Evolutionary conservation across 2,888 invertebrate species (phyloP).

Genomic region (Lobophora halterata): DNA sequence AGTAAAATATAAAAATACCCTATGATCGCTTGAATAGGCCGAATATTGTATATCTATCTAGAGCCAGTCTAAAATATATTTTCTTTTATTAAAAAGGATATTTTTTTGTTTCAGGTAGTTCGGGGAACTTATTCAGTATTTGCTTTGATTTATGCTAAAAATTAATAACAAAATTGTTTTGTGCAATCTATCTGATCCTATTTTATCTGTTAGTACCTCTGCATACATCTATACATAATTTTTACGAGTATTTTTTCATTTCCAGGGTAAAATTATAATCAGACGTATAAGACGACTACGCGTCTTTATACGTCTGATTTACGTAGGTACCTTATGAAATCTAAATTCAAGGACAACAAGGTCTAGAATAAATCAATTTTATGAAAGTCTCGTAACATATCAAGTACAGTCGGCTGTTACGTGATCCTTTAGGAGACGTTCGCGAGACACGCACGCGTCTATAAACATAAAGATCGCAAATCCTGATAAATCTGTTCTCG

Average conservation of each 20-base stretch:
- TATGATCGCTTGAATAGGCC: no score
- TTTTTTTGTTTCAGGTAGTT: conserved; percentile 53
- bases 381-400: conserved; percentile 35
- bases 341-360: conserved; percentile 30
- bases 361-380: conserved; percentile 38
- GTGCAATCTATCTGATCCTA: no score
- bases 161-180: conserved; percentile 37
- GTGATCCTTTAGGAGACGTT: conserved; percentile 33
- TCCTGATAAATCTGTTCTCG: conserved; percentile 52
- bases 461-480: conserved; percentile 49
- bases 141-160: conserved; percentile 61
- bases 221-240: no score
- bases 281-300: no score
- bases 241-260: no score
- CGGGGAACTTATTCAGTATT: conserved; percentile 65
- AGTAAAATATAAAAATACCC: no score
- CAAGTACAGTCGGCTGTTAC: conserved; percentile 34
- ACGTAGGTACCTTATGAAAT: conserved; percentile 12
- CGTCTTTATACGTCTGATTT: not conserved
- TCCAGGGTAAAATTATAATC: no score
- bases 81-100: conserved; percentile 23
- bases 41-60: no score
- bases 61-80: no score
- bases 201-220: no score
- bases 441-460: conserved; percentile 40